Evolutionary conservation across 2,113 vertebrate genomes (phyloP).

Genomic region (Datnioides undecimradiatus): DNA sequence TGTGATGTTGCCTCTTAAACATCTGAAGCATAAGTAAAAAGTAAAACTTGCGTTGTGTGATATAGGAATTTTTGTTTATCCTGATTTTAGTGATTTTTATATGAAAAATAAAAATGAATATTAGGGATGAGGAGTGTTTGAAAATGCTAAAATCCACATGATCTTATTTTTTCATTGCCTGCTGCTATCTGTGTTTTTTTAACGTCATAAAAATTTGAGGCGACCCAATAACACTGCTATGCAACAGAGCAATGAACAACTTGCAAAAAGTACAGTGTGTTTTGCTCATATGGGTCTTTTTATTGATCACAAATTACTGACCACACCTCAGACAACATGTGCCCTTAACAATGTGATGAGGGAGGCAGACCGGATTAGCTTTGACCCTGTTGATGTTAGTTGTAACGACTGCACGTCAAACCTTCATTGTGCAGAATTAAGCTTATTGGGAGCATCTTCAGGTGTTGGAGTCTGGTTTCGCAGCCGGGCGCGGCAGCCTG

Average conservation of each 20-base stretch:
- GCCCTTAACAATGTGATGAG: neutral
- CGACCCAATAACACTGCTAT: neutral
- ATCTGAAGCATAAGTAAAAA: neutral
- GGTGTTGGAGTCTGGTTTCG: conserved; percentile 1
- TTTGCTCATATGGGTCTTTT: neutral
- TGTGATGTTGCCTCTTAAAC: neutral
- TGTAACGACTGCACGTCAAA: neutral
- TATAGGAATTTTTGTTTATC: neutral
- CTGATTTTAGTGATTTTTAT: neutral
- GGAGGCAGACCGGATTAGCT: neutral
- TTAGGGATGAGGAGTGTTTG: too few species aligned
- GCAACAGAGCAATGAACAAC: neutral
- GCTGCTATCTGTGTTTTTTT: neutral
- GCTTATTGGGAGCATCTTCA: conserved; percentile 15
- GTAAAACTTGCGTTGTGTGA: neutral
- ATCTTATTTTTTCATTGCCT: neutral
- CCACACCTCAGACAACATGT: neutral
- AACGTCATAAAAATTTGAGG: neutral
- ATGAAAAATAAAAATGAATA: neutral
- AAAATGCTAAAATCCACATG: neutral
- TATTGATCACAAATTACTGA: neutral
- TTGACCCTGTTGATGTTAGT: neutral
- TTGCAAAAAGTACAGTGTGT: neutral
- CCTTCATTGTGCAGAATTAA: neutral
- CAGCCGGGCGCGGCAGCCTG: conserved; percentile 47